Evolutionary conservation across 2,888 invertebrate genomes (phyloP).

Genomic region (Dicranocentrus wangi): DNA sequence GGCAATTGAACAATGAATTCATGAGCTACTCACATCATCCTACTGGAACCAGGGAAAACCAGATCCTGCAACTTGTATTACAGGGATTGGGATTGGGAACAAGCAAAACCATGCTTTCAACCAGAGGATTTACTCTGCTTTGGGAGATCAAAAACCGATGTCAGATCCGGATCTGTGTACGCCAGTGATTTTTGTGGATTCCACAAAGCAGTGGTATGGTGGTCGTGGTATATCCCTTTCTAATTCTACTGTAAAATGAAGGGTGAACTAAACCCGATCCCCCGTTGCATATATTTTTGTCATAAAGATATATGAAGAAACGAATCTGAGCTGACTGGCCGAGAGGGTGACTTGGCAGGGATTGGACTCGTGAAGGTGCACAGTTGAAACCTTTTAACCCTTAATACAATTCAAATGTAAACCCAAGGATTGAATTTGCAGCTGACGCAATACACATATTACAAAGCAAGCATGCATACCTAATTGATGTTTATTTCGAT

Average conservation of each 20-base stretch:
- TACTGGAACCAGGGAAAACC: constrained; percentile 48
- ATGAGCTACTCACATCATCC: too few relatives aligned
- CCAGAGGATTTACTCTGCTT: constrained; percentile 21
- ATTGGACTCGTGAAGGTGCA: too few relatives aligned
- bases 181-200: too few relatives aligned
- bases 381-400: constrained; percentile 58
- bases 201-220: too few relatives aligned
- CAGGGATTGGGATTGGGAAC: constrained; percentile 44
- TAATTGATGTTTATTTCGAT: constrained; percentile 38
- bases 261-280: too few relatives aligned
- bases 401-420: constrained; percentile 58
- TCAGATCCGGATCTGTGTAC: constrained; percentile 3
- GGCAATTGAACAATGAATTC: neutral
- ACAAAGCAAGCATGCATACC: constrained; percentile 50
- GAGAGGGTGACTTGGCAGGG: too few relatives aligned
- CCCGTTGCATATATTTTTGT: too few relatives aligned
- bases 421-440: constrained; percentile 67
- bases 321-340: too few relatives aligned
- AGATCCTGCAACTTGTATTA: constrained; percentile 44
- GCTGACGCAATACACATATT: constrained; percentile 59
- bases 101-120: constrained; percentile 50
- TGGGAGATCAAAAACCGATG: neutral
- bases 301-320: too few relatives aligned
- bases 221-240: too few relatives aligned
- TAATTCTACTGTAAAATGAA: too few relatives aligned